Base-by-base conservation (phyloP, 2,888 invertebrate genomes). In the Stenurella melanura region DNA sequence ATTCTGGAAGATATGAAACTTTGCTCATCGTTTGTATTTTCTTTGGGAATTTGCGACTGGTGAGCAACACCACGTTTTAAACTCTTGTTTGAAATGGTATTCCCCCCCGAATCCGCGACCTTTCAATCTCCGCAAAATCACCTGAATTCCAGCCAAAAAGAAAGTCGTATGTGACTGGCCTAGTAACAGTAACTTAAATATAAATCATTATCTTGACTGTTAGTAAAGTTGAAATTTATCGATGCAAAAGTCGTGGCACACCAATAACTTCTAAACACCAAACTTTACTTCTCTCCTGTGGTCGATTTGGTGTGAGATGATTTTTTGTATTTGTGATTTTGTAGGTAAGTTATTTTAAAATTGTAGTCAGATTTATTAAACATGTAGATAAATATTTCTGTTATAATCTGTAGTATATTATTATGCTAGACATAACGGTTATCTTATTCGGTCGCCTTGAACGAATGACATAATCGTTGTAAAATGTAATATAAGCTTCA, bases 401-500 rank as follows among this genome's bases (percentile, higher is more conserved):
- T 81, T 80, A 78, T 73, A 61, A 57, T 70, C 64, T 70, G 64
- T 75, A 75, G 75, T 73, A 73, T 73, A 78, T 73, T 63, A 54
- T 71, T 66, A 76, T 72, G 78, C 76, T 72, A 72, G 72, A 72
- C 69, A 75, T 78, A 79, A 79, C 78, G 63, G 76, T 80, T 81
- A 81, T 82, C 77, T 81, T 77, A 80, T 80, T 80, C 81, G 80
- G 77, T 79, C 79, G 66, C 50, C 60, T 26, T 72, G 79, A 80
- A 80, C 80, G 79, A 84, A 82, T 75, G 79, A 80, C 76, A 80
- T 83, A 81, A 81, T 81, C 80, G 81, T 80, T 80, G 80, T 79
- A 80, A 78, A 80, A 81, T 86, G 86, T 86, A 86, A 85, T 82
- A 86, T 86, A 86, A 83, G 85, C 86, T 86, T 86, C 81, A 81